A percentile compares a stretch with the other conserved stretches of the same genome.
Conservation (phyloP, 2,113 vertebrate species). For the Rattus norvegicus region DNA sequence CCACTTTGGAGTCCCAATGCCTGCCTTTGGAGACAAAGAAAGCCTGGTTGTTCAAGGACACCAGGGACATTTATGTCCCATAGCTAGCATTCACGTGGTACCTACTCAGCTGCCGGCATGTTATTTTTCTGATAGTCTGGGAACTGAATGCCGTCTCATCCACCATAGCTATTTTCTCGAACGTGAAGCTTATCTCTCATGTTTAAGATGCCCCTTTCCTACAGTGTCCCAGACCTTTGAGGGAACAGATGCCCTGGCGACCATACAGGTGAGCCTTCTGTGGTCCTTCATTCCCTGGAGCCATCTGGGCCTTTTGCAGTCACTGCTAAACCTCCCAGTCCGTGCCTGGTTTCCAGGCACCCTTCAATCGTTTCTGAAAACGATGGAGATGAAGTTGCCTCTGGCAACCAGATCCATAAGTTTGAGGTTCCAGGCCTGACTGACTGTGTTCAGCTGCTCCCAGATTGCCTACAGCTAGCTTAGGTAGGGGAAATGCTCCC, state of each 20-base stretch:
- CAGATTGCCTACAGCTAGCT: neutral
- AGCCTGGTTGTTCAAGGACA: neutral
- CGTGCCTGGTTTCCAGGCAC: neutral
- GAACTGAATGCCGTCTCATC: no score
- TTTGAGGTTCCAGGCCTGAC: neutral
- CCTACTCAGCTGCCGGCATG: accelerated
- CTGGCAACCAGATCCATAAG: neutral
- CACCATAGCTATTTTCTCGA: neutral
- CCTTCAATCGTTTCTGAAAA: accelerated
- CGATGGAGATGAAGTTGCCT: accelerated
- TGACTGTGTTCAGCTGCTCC: neutral
- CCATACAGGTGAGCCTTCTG: neutral
- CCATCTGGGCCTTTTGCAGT: neutral
- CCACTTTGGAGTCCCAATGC: neutral
- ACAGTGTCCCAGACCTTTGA: neutral
- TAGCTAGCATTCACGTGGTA: accelerated
- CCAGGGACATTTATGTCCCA: accelerated
- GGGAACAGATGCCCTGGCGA: neutral
- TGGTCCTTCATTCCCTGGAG: neutral
- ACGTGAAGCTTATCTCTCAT: no score
- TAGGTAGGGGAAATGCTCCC: no score
- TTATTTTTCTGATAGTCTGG: neutral
- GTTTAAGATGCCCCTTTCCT: neutral
- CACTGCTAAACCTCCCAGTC: neutral
- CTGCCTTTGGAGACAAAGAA: neutral